phyloP scores from a whole-genome alignment of 2,113 vertebrate species.

The Rhegmatorhina hoffmannsi region DNA sequence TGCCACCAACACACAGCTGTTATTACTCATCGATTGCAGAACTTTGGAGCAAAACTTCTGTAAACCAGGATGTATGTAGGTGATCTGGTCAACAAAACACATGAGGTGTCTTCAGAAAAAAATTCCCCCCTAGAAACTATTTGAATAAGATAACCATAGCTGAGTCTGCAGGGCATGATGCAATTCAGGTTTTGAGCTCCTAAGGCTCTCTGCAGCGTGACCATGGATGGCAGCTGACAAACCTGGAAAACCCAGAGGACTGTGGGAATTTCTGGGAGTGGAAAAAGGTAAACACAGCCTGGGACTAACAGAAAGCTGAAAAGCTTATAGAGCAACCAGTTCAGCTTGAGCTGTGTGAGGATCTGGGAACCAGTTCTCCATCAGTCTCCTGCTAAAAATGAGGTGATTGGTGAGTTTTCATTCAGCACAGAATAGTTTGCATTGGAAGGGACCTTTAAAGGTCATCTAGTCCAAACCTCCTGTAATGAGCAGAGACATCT shows the following conservation, averaged over 20 bases:
- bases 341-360: not conserved
- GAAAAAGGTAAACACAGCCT: not conserved
- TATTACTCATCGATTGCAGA: slow-evolving; percentile 11
- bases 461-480: not conserved
- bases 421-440: not conserved
- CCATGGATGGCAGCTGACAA: not conserved
- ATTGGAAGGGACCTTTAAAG: not conserved
- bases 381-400: not conserved
- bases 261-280: not conserved
- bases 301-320: not conserved
- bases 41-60: not conserved
- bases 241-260: not conserved
- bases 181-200: not conserved
- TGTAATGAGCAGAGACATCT: not conserved
- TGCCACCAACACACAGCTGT: not conserved
- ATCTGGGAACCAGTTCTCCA: not conserved
- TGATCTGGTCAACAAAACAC: not conserved
- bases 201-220: not conserved
- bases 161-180: not conserved
- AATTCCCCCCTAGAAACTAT: not conserved
- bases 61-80: slow-evolving; percentile 16
- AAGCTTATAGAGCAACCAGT: not conserved
- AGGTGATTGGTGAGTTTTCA: not conserved
- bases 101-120: not conserved
- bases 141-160: not conserved